Evolutionary conservation across 2,888 invertebrate species (phyloP), one percentile per base, ranked within the genome.

Genomic region (Pseudoips prasinana): DNA sequence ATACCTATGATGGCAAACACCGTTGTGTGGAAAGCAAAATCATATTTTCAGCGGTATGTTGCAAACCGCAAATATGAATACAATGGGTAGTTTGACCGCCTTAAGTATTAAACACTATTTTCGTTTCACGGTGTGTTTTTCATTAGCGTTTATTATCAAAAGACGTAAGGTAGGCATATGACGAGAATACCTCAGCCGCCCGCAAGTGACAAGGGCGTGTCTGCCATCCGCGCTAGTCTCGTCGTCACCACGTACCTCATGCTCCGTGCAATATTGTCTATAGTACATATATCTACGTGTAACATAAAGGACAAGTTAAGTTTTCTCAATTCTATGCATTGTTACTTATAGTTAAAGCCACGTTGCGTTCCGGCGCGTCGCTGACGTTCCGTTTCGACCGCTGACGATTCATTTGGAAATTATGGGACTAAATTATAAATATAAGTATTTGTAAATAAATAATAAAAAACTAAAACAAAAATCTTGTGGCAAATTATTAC

Each of bases 401-500:
- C 71, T 65, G 56, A 56, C 57, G 41, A 69, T 77, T 79, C 64
- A 74, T 83, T 84, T 77, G 76, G 72, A 74, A 84, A 82, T 79
- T 73, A 82, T 86, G 88, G 88, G 88, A 87, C 88, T 88, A 87
- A 88, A 83, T 75, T 81, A 79, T 80, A 60, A 63, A 57, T 67
- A 64, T 84, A 86, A 86, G 84, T 56, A 72, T 71, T 78, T 87
- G 86, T 87, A 87, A 82, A 88, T 87, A 87, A 81, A 79, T 74
- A 81, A 62, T 57, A 56, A 57, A 68, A 66, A 57, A 64, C 60
- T 53, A 58, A 74, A 78, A 79, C 73, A 51, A 57, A 45, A 50
- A 52, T 48, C 76, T 85, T 87, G 87, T 87, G 88, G 86, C 88
- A 87, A 87, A 87, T 82, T 73, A 84, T 80, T 73, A 80, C 76